Evolutionary conservation across 2,113 vertebrate genomes (phyloP).

Genomic region (Myocastor coypus): DNA sequence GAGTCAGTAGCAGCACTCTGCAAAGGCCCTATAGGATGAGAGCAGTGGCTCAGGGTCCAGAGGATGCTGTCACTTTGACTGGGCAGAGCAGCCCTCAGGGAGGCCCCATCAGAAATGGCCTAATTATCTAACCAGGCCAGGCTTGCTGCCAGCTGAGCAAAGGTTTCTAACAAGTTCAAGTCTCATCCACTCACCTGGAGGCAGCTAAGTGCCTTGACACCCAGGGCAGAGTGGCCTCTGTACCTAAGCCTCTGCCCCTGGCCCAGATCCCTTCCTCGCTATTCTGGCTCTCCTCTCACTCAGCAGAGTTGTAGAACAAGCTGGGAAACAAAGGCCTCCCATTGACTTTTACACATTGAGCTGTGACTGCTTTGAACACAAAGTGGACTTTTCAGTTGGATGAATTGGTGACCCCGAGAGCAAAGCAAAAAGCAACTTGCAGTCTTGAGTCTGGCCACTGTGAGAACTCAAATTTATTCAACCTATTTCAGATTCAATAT

Average conservation of each 20-base stretch:
- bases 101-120: not conserved
- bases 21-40: not conserved
- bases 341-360: conserved; percentile 26
- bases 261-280: not conserved
- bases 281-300: not conserved
- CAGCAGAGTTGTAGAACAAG: not conserved
- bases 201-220: not conserved
- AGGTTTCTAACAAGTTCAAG: not conserved
- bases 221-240: not conserved
- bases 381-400: not conserved
- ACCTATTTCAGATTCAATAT: not conserved
- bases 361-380: conserved; percentile 60
- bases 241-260: too few relatives aligned
- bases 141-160: not conserved
- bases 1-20: not conserved
- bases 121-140: not conserved
- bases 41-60: not conserved
- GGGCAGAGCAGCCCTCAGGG: not conserved
- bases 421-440: not conserved
- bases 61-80: not conserved
- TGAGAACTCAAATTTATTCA: not conserved
- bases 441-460: not conserved
- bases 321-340: not conserved
- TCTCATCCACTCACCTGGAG: not conserved
- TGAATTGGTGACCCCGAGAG: conserved; percentile 54